These are phyloP conservation scores for Phengaris alcon DNA, from an alignment of 2,888 invertebrate genomes.

Conservation along the genomic window DNA sequence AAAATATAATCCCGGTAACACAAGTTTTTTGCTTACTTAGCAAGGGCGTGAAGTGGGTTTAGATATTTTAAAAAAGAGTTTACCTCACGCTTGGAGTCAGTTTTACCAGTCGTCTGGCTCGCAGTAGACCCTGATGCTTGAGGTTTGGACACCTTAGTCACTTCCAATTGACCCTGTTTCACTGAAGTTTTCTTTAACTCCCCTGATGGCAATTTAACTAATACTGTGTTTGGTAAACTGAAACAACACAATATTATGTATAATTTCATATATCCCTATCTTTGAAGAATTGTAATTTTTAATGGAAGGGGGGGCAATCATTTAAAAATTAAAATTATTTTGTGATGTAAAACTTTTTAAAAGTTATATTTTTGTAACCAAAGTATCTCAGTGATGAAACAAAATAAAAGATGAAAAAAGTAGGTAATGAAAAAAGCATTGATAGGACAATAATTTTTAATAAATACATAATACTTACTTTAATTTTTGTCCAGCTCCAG, in stretches of 20 bases:
- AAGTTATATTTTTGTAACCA: too few species aligned
- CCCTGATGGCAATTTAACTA: constrained; percentile 70
- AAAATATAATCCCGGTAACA: too few species aligned
- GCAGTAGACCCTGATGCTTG: constrained; percentile 55
- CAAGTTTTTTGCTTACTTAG: too few species aligned
- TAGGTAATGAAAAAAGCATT: too few species aligned
- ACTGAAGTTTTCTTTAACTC: constrained; percentile 63
- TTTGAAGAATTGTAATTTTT: too few species aligned
- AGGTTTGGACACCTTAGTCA: constrained; percentile 63
- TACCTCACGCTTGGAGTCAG: constrained; percentile 59
- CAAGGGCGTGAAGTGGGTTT: too few species aligned
- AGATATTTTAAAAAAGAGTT: constrained; percentile 48
- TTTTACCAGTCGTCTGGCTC: constrained; percentile 51
- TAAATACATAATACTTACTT: constrained; percentile 55
- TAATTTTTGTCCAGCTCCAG: constrained; percentile 62
- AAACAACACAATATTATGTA: constrained; percentile 36
- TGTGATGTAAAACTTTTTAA: too few species aligned
- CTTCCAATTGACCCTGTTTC: constrained; percentile 67
- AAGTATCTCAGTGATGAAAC: too few species aligned
- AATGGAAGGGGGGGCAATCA: too few species aligned
- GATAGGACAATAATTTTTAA: background rate
- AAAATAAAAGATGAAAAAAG: too few species aligned
- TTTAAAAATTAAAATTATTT: too few species aligned
- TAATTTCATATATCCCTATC: too few species aligned
- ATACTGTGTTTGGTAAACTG: constrained; percentile 72